phyloP scores from a whole-genome alignment of 2,888 invertebrate genomes.

The Chalcosyrphus nemorum region DNA sequence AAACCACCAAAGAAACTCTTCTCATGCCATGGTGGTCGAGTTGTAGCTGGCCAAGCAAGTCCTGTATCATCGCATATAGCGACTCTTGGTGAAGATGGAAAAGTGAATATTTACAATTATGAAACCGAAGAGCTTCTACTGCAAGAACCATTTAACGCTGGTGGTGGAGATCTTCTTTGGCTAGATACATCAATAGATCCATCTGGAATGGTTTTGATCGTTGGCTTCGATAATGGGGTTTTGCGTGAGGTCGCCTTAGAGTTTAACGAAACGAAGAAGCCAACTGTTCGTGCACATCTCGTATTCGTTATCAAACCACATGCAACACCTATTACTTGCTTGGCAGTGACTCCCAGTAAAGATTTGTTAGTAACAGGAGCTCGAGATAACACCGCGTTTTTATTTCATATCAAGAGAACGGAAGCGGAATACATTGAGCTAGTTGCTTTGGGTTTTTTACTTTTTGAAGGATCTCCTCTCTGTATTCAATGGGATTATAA shows the following conservation, averaged over 20 bases:
- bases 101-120: slow-evolving; percentile 89
- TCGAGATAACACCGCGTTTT: slow-evolving; percentile 87
- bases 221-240: slow-evolving; percentile 89
- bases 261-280: slow-evolving; percentile 57
- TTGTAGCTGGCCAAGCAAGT: slow-evolving; percentile 87
- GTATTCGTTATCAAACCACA: slow-evolving; percentile 87
- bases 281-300: slow-evolving; percentile 75
- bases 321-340: slow-evolving; percentile 84
- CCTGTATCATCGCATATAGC: slow-evolving; percentile 88
- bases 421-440: slow-evolving; percentile 82
- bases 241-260: slow-evolving; percentile 83
- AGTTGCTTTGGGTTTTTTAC: slow-evolving; percentile 87
- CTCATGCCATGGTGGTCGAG: slow-evolving; percentile 89
- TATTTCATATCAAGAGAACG: slow-evolving; percentile 83
- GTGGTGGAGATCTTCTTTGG: slow-evolving; percentile 87
- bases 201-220: slow-evolving; percentile 86
- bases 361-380: slow-evolving; percentile 86
- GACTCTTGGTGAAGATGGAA: slow-evolving; percentile 89
- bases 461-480: slow-evolving; percentile 85
- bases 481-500: slow-evolving; percentile 86
- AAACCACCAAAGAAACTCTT: slow-evolving; percentile 83
- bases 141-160: slow-evolving; percentile 84
- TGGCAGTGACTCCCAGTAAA: slow-evolving; percentile 84
- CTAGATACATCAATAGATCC: slow-evolving; percentile 86
- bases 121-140: slow-evolving; percentile 84